These are phyloP conservation scores for Tridacna gigas DNA, from an alignment of 2,888 invertebrate species.

Conservation along the genomic window DNA sequence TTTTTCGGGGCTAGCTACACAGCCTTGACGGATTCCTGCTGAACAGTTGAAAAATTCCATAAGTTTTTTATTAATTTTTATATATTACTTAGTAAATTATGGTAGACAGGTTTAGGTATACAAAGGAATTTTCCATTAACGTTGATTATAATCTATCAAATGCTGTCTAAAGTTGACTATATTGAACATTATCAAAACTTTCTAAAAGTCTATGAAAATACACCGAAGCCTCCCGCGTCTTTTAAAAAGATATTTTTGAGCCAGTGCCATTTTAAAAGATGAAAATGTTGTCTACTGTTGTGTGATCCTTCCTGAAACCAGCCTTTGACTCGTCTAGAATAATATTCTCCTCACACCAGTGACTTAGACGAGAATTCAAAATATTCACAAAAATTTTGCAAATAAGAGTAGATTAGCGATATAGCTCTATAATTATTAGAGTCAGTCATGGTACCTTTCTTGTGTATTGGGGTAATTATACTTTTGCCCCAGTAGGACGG, in stretches of 20 bases:
- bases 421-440: constrained; percentile 45
- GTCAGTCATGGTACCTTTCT: constrained; percentile 18
- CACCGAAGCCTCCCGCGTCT: constrained; percentile 23
- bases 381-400: constrained; percentile 30
- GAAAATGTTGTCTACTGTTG: constrained; percentile 39
- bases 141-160: not conserved
- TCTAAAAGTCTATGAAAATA: constrained; percentile 28
- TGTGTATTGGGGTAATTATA: constrained; percentile 42
- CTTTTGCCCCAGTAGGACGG: constrained; percentile 25
- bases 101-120: not conserved
- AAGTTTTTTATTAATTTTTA: not conserved
- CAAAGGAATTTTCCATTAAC: constrained; percentile 2
- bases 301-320: too few relatives aligned
- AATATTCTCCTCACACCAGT: constrained; percentile 28
- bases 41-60: not conserved
- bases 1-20: not conserved
- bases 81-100: not conserved
- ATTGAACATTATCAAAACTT: constrained; percentile 31
- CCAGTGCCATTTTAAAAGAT: constrained; percentile 20
- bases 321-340: constrained; percentile 23
- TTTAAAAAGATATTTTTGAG: constrained; percentile 34
- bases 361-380: constrained; percentile 1
- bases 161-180: constrained; percentile 11
- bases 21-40: not conserved
- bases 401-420: constrained; percentile 17